Percentiles rank a stretch among this genome's conserved stretches.
Conservation (phyloP, 2,113 vertebrate genomes). For the Prunella himalayana region DNA sequence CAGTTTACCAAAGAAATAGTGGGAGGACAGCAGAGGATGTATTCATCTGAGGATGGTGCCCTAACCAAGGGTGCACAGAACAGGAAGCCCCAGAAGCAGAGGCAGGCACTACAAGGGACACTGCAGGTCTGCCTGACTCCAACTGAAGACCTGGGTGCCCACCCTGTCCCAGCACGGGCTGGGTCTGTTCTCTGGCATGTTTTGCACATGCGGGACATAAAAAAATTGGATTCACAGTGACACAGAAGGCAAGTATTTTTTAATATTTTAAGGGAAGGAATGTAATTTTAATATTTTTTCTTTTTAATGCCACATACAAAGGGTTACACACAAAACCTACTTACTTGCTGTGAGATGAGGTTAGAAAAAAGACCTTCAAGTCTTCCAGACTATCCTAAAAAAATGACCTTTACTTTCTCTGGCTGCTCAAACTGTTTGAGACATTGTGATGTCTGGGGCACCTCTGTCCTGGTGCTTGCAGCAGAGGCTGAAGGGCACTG, state of each 20-base stretch:
- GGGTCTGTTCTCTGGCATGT: rapidly evolving
- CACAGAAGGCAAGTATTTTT: neutral
- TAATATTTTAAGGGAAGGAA: neutral
- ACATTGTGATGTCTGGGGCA: neutral
- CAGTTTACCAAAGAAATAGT: neutral
- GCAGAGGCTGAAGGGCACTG: neutral
- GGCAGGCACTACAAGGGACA: neutral
- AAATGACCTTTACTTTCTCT: neutral
- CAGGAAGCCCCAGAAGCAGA: neutral
- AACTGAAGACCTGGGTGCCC: rapidly evolving
- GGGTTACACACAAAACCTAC: neutral
- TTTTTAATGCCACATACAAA: neutral
- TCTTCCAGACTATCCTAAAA: neutral
- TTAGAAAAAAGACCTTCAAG: neutral
- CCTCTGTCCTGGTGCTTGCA: rapidly evolving
- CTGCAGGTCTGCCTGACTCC: neutral
- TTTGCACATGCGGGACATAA: neutral
- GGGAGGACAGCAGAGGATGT: neutral
- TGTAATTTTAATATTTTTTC: neutral
- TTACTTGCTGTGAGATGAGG: neutral
- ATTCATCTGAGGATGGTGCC: neutral
- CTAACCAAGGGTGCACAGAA: neutral
- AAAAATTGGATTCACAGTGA: neutral
- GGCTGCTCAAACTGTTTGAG: neutral
- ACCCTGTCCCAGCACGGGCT: rapidly evolving